Base-by-base conservation (phyloP, 2,888 invertebrate genomes). In the Trichacis sp. region DNA sequence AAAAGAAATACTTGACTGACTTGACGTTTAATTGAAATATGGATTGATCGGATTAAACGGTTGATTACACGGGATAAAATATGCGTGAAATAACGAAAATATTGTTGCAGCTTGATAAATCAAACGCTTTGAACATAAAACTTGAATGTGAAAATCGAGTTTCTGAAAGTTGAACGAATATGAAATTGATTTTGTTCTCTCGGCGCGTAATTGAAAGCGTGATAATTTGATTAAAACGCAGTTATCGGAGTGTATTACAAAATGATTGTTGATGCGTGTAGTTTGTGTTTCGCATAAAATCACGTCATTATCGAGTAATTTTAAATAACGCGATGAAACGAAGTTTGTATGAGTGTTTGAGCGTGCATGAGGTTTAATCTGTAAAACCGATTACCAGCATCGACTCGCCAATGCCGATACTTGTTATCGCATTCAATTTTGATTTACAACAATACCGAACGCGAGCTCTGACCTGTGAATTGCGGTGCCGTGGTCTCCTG, bases 311-410 rank as follows among this genome's bases (percentile, higher is more conserved):
- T 5, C 24, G 24, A 42, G 1, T 43, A 50, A 58, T 64, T 54
- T 58, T 58, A 50, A 50, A 50, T 40, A 40, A 11, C 24, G 46
- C 14, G 42, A 54, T 54, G 53, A 58, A 54, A 58, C 54, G 49
- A 3, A 11, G 52, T 54, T 64, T 58, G 57, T 63, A 38, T 53
- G 53, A 38, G 43, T 59, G 51, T 40, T 42, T 47, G 19, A 42
- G 38, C 46, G 36, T 30, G 54, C 55, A 64, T 64, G 59, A 59
- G 58, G 51, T 51, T 64, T 64, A 64, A 64, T 64, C 64, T 59
- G 51, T 50, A 64, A 64, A 64, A 64, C 64, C 58, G 55, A 64
- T 64, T 64, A 64, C 64, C 40, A 54, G 48, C 55, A 64, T 47
- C 59, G 59, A 64, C 59, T 50, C 55, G 43, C 55, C 36, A 64